A percentile compares a stretch with the other conserved stretches of the same genome.
Evolutionary conservation across 2,888 invertebrate species (phyloP).

Genomic region (Eupithecia inturbata): DNA sequence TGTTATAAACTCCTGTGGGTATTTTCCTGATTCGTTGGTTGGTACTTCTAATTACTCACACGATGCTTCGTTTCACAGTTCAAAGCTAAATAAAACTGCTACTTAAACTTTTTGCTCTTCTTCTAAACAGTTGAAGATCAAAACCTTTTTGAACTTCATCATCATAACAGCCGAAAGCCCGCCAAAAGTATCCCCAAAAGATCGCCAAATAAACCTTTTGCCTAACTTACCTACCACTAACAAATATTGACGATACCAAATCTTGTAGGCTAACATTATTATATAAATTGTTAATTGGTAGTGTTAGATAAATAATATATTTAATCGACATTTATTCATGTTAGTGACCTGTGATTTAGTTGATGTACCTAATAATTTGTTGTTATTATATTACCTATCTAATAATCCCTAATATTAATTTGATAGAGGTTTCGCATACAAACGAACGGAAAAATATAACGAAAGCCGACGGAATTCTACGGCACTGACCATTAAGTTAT

Average conservation of each 20-base stretch:
- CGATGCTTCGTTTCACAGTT: neutral
- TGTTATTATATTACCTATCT: slow-evolving; percentile 48
- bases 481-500: slow-evolving; percentile 40
- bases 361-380: slow-evolving; percentile 59
- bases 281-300: neutral
- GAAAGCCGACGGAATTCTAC: slow-evolving; percentile 39
- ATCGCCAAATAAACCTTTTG: neutral
- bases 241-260: neutral
- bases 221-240: neutral
- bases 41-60: slow-evolving; percentile 11
- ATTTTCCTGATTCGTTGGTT: slow-evolving; percentile 14
- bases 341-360: slow-evolving; percentile 57
- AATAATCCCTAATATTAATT: slow-evolving; percentile 65
- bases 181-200: neutral
- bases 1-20: slow-evolving; percentile 20
- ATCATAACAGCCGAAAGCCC: neutral
- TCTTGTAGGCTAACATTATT: neutral
- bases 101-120: neutral
- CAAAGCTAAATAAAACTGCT: neutral
- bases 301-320: slow-evolving; percentile 23
- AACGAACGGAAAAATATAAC: slow-evolving; percentile 66
- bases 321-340: slow-evolving; percentile 41
- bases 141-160: too few relatives aligned
- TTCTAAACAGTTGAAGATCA: too few relatives aligned
- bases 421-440: slow-evolving; percentile 79